Percentiles rank a stretch among this genome's conserved stretches.
phyloP scores from a whole-genome alignment of 92 coral and sea anemone genomes.

The Meandrina meandrites region DNA sequence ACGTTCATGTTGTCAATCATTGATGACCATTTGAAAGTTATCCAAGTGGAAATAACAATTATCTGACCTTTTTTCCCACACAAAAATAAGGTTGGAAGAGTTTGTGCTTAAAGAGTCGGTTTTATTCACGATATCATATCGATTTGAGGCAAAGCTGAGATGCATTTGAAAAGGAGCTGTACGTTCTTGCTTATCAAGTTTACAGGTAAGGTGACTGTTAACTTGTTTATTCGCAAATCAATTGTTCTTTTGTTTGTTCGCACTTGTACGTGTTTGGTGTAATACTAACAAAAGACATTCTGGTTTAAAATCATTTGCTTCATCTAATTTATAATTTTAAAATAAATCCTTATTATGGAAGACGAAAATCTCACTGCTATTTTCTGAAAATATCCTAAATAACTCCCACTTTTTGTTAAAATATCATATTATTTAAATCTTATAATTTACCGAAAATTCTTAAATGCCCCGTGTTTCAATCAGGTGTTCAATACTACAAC shows the following conservation, averaged over 20 bases:
- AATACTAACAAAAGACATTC: neutral
- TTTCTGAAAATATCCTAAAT: too few species aligned
- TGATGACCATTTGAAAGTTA: neutral
- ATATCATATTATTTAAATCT: too few species aligned
- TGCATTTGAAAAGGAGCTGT: neutral
- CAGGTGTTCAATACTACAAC: too few species aligned
- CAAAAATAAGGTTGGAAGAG: neutral
- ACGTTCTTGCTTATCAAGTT: neutral
- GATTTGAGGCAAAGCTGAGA: neutral
- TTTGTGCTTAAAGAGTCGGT: neutral
- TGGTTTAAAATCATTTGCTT: neutral
- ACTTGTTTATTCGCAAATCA: neutral
- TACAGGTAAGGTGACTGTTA: slow-evolving; percentile 8
- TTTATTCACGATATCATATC: neutral
- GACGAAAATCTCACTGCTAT: neutral
- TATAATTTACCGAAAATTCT: too few species aligned
- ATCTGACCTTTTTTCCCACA: neutral
- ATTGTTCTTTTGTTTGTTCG: neutral
- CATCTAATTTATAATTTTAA: neutral
- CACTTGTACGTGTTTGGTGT: neutral
- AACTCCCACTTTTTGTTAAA: too few species aligned
- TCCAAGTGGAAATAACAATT: neutral
- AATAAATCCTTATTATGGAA: neutral
- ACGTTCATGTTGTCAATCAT: neutral
- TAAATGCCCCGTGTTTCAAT: too few species aligned